Evolutionary conservation across 2,797 vertebrate genomes (phyloP).

Genomic region (Danio tinwini): DNA sequence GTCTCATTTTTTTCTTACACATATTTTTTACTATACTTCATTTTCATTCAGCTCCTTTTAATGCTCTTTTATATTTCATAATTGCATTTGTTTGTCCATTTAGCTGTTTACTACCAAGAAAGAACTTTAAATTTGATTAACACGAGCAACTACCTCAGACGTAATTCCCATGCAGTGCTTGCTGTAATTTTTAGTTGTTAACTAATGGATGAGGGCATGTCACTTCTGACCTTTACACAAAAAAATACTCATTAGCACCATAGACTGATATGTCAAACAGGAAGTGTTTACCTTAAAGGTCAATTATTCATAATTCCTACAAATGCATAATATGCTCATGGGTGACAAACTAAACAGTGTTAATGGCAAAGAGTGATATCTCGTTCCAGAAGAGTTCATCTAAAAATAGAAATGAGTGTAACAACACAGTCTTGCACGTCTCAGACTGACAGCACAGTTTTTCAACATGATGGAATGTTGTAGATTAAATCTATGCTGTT

Average conservation of each 20-base stretch:
- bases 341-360: not conserved
- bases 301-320: slow-evolving; percentile 14
- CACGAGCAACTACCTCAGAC: not conserved
- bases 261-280: slow-evolving; percentile 4
- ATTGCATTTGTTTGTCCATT: not conserved
- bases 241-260: slow-evolving; percentile 30
- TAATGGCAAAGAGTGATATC: slow-evolving; percentile 5
- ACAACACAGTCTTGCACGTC: not conserved
- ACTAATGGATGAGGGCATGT: slow-evolving; percentile 19
- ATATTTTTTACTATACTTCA: not conserved
- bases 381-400: not conserved
- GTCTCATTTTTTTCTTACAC: slow-evolving; percentile 3
- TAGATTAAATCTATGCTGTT: slow-evolving; percentile 41
- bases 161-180: not conserved
- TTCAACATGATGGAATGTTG: slow-evolving; percentile 31
- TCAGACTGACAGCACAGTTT: slow-evolving; percentile 33
- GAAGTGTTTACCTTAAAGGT: slow-evolving; percentile 17
- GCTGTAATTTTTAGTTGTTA: not conserved
- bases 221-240: slow-evolving; percentile 29
- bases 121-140: not conserved
- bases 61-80: slow-evolving; percentile 40
- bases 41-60: slow-evolving; percentile 43
- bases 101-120: not conserved
- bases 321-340: not conserved
- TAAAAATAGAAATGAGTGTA: slow-evolving; percentile 27